Base-by-base conservation (phyloP, 1,140 invertebrate species). In the Tetragnatha versicolor region DNA sequence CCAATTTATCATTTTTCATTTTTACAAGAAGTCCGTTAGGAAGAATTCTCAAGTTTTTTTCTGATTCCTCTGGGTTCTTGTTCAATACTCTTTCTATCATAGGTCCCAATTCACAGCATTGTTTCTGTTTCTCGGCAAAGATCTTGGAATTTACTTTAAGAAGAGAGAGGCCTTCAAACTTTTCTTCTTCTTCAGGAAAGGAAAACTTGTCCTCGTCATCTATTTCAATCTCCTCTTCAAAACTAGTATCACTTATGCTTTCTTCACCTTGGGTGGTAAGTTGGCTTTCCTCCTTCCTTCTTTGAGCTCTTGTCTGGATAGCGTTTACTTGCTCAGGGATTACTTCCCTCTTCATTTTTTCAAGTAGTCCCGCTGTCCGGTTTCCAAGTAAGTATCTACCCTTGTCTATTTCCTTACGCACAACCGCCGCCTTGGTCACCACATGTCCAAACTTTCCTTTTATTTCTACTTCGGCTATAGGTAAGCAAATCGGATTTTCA, bases 341-440 rank as follows among this genome's bases (percentile, higher is more conserved):
- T 27, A 22, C 10, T 5, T 53, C 33, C 2, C 35, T 53, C 7
- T 70, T 35, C 37, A 14, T 25, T 20, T 33, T 20, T 3, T 51
- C 47, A 2, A 70, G 4, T 9, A 70, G 9, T 0, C 14, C n/a
- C 20, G 29, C 66, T 2, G 66, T 70, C 53, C 25, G 7, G 12
- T 70, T 70, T 20, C 45, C 47, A 0, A 70, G 25, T 2, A 70
- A 20, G n/a, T 70, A 70, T 12, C 63, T 45, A 14, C 25, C 39
- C 29, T 66, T 2, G 17, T 47, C 39, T 27, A 42, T 2, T 2
- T 66, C 20, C 6, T 47, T 45, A 3, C 22, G 2, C 0, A 42
- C 35, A 9, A 51, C 5, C 4, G 2, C 66, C 6, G 66, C 45
- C 20, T 70, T 70, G 0, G 66, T 70, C 1, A 22, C 53, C 0